Evolutionary conservation across 2,888 invertebrate species (phyloP), one percentile per base, ranked within the genome.

Genomic region (Clistopyga incitator): DNA sequence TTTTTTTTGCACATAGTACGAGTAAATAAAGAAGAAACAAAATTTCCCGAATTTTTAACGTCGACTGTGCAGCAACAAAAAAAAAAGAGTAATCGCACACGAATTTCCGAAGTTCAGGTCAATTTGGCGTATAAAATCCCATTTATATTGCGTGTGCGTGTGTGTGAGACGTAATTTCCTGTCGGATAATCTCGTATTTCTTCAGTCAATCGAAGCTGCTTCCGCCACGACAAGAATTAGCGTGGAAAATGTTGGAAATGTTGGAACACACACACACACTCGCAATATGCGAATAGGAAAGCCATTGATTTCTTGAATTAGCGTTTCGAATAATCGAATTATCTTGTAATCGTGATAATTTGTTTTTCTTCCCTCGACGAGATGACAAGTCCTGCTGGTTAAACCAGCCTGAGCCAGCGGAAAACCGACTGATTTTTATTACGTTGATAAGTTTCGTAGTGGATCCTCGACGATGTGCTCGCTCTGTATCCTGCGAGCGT

Each of bases 191-290:
- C 38, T n/a, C 56, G 3, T 8, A 29, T 10, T 56, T n/a, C n/a
- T 45, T 54, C 56, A 6, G 13, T 15, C 11, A 25, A 56, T 59
- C 45, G 50, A 52, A 56, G 45, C 47, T 59, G 72, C 59, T 59
- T 45, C 59, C 20, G 61, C 47, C 59, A 34, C 61, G 29, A 72
- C 34, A 11, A 47, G 4, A 52, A 20, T 50, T 13, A 11, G 6
- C 50, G 18, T 20, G 29, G 86, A 88, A 88, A 88, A 67, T 86
- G 86, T 85, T 84, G 83, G 82, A 86, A 85, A 76, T 68, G 81
- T 84, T 71, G 72, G 74, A 67, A 23, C 13, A 65, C 4, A n/a
- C 10, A 29, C 8, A n/a, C 15, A n/a, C 10, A 23, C 61, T 25
- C 20, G 59, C 76, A 79, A 82, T 78, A 61, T 74, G 38, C 42